phyloP scores from a whole-genome alignment of 2,113 vertebrate species.

The Muscicapa adusta region DNA sequence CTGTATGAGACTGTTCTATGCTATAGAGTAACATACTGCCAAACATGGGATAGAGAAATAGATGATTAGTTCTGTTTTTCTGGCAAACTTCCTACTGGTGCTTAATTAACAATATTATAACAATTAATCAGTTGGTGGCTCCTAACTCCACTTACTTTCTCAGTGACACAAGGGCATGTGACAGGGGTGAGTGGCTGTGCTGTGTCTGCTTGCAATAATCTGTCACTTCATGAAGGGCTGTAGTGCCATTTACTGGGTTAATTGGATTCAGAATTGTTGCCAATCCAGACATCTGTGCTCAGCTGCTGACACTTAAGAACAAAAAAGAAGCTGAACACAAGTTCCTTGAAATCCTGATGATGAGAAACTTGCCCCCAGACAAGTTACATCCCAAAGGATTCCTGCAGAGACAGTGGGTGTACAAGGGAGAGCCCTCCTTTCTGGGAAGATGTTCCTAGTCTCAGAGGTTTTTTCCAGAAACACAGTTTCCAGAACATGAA shows the following conservation, averaged over 20 bases:
- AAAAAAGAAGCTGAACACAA: neutral
- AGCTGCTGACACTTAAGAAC: neutral
- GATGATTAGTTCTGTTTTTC: neutral
- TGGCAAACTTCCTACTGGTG: neutral
- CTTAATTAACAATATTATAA: neutral
- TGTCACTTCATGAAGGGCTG: constrained; percentile 9
- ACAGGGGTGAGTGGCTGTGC: neutral
- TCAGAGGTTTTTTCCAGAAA: neutral
- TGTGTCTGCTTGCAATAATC: neutral
- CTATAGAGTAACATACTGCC: neutral
- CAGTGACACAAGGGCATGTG: neutral
- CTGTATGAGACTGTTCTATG: neutral
- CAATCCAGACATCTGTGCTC: constrained; percentile 34
- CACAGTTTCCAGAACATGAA: neutral
- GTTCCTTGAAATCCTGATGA: neutral
- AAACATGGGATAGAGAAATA: neutral
- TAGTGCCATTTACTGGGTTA: constrained; percentile 58
- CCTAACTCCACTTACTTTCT: neutral
- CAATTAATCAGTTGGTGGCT: neutral
- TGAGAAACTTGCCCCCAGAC: neutral
- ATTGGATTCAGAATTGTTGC: constrained; percentile 55
- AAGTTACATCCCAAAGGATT: neutral
- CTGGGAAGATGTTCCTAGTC: neutral
- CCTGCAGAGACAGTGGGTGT: neutral
- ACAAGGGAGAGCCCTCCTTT: neutral